Conservation (phyloP, 2,888 invertebrate species). For the Ctenicera cuprea region DNA sequence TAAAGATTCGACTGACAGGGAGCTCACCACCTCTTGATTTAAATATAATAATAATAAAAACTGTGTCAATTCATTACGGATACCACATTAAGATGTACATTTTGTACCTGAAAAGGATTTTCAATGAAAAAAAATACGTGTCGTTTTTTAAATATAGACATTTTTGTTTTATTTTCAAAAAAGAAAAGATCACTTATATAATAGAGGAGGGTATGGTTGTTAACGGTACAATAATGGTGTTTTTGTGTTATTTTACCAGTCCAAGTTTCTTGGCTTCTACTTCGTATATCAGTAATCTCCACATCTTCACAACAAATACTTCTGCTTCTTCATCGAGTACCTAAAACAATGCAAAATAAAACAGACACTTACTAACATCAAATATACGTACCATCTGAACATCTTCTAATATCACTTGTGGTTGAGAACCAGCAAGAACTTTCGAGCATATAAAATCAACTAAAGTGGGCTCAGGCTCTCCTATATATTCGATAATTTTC, state of each 20-base stretch:
- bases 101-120: no score
- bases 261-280: slow-evolving; percentile 98
- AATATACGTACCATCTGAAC: slow-evolving; percentile 92
- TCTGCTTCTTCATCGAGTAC: slow-evolving; percentile 99
- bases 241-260: slow-evolving; percentile 80
- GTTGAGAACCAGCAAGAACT: slow-evolving; percentile 94
- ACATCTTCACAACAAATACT: slow-evolving; percentile 99
- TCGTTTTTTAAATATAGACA: slow-evolving; percentile 15
- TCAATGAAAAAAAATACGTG: background rate
- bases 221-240: background rate
- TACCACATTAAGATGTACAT: no score
- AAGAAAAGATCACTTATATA: slow-evolving; percentile 14
- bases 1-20: no score
- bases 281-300: slow-evolving; percentile 99
- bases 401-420: slow-evolving; percentile 97
- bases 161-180: slow-evolving; percentile 15
- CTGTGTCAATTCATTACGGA: no score
- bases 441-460: slow-evolving; percentile 99
- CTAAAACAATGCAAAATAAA: slow-evolving; percentile 74
- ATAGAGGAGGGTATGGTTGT: slow-evolving; percentile 14
- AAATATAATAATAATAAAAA: no score
- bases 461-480: slow-evolving; percentile 97
- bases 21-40: no score
- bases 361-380: slow-evolving; percentile 38
- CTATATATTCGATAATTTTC: slow-evolving; percentile 99